Base-by-base conservation (phyloP, 2,113 vertebrate species). In the Protobothrops flavoviridis region DNA sequence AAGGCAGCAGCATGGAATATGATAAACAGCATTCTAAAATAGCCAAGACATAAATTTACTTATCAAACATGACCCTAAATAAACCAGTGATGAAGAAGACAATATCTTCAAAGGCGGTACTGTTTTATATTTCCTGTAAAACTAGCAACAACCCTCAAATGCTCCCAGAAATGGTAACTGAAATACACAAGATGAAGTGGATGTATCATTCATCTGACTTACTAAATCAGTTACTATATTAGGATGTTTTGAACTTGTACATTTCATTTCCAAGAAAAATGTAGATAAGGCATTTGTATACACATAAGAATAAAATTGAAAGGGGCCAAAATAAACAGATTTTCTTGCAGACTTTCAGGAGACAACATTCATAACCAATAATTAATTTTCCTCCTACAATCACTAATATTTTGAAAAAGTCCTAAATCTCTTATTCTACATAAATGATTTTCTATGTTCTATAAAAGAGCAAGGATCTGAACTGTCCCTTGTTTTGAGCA, bases 211-310 rank as follows among this genome's bases (percentile, higher is more conserved):
- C 74, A 85, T 52, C 59, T 86, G 56, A 90, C 74, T 93, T 88
- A 86, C 45, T 90, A 90, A 90, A 90, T 87, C 74, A 90, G 53
- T 64, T 93, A 59, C 81, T 86, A 93, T 61, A 93, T 93, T 90
- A 87, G 74, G 59, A 86, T 93, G 74, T 90, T 87, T 90, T 90
- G 74, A 86, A 93, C n/a, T 39, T 90, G 43, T 93, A 29, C 92
- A 93, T 57, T 93, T 86, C 48, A 48, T 53, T 89, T 87, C 92
- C 74, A 61, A 39, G 69, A 59, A 85, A 90, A 90, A n/a, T 52
- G 57, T 29, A 90, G 88, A 93, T 90, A 93, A 93, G 92, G 8
- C 15, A 52, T 69, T 50, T 64, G 48, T 50, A 90, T 20, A 48
- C 4, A 89, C 21, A 55, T n/a, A 81, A 81, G 74, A 43, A 81